Percentiles rank a stretch among this genome's conserved stretches.
Evolutionary conservation across 2,797 vertebrate genomes (phyloP).

Genomic region (Vipera ursinii): DNA sequence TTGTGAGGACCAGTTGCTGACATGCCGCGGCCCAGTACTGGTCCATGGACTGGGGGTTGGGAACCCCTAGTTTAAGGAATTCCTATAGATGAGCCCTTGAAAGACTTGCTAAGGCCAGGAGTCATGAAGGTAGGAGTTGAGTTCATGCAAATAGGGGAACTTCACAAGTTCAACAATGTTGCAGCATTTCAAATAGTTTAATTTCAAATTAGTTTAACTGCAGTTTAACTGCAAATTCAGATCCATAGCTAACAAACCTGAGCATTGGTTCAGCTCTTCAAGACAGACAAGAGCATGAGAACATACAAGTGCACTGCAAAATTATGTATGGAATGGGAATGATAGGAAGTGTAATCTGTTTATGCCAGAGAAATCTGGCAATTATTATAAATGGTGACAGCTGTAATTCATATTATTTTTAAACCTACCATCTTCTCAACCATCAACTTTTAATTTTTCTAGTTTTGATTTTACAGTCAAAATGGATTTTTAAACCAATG

Average conservation of each 20-base stretch:
- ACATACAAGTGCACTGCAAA: background rate
- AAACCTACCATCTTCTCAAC: background rate
- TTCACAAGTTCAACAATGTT: background rate
- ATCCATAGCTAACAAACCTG: background rate
- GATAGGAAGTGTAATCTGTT: background rate
- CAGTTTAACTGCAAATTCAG: background rate
- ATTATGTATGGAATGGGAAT: background rate
- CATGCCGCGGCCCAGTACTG: too few species aligned
- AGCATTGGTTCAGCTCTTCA: background rate
- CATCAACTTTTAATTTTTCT: background rate
- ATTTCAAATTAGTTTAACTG: background rate
- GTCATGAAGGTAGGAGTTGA: background rate
- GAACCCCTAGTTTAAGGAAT: background rate
- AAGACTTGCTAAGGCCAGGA: background rate
- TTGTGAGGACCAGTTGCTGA: too few species aligned
- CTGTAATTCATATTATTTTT: background rate
- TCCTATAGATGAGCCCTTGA: background rate
- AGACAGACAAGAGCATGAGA: background rate
- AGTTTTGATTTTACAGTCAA: background rate
- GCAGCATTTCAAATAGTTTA: background rate
- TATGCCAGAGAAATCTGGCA: background rate
- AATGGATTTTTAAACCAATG: background rate
- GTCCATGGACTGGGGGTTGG: too few species aligned
- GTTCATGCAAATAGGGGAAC: background rate
- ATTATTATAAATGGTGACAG: background rate